phyloP scores from a whole-genome alignment of 2,888 invertebrate species.

The Trichacis sp. region DNA sequence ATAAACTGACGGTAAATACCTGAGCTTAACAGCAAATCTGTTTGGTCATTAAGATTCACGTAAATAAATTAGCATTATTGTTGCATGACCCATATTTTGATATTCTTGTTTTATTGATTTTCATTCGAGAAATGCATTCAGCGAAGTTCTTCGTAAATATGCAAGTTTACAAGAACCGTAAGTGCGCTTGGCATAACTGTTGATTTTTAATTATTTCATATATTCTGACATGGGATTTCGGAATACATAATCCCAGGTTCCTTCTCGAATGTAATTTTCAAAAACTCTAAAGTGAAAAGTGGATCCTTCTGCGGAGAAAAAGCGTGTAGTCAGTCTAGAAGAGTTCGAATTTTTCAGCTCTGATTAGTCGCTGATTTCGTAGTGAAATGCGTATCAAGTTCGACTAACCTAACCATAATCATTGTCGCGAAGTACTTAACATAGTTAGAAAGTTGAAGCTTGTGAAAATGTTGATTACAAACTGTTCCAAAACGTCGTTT shows the following conservation, averaged over 20 bases:
- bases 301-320: conserved; percentile 58
- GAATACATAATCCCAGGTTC: too few species aligned
- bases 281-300: too few species aligned
- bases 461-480: conserved; percentile 30
- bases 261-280: too few species aligned
- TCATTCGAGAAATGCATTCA: not conserved
- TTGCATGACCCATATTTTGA: conserved; percentile 37
- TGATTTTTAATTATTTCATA: conserved; percentile 13
- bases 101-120: conserved; percentile 31
- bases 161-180: conserved; percentile 1
- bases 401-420: conserved; percentile 57
- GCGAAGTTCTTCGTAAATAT: not conserved
- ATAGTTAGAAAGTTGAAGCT: conserved; percentile 48
- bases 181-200: too few species aligned
- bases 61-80: conserved; percentile 15
- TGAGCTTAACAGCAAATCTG: not conserved
- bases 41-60: not conserved
- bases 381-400: conserved; percentile 38
- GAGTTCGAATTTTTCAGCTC: conserved; percentile 56
- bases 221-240: too few species aligned
- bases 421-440: conserved; percentile 49
- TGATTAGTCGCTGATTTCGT: conserved; percentile 57
- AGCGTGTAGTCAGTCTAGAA: conserved; percentile 61
- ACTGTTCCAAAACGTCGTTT: conserved; percentile 36
- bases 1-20: not conserved